Conservation (phyloP, 2,113 vertebrate species). For the human (Homo sapiens) region GRCh38 chrX:134589001-134589500, state of each 20-base stretch:
- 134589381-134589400: neutral
- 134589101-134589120: neutral
- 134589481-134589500: too few relatives aligned
- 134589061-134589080: neutral
- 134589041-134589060: neutral
- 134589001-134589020: constrained; percentile 21
- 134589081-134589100: neutral
- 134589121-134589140: neutral
- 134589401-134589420: neutral
- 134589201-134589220: neutral
- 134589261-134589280: neutral
- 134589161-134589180: neutral
- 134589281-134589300: neutral
- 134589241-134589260: constrained; percentile 4
- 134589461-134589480: too few relatives aligned
- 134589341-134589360: neutral
- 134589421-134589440: neutral
- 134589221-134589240: neutral
- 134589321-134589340: neutral
- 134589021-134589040: neutral
- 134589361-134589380: neutral
- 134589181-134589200: constrained; percentile 2
- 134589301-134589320: neutral
- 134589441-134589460: neutral
- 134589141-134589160: neutral